phyloP scores from a whole-genome alignment of 2,888 invertebrate species.

The Smittia sp. region DNA sequence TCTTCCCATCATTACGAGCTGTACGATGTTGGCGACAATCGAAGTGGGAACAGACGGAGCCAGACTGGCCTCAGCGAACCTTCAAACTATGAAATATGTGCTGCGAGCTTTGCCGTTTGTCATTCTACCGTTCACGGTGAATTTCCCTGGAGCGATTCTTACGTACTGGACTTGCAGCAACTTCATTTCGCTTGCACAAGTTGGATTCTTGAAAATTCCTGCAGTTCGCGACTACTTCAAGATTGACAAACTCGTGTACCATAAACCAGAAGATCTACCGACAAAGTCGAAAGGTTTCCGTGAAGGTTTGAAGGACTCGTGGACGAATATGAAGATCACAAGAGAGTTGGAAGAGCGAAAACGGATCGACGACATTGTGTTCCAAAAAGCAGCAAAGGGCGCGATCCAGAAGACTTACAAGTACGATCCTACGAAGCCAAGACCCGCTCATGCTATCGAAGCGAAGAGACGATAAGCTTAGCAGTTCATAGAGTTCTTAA shows the following conservation, averaged over 20 bases:
- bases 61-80: conserved; percentile 63
- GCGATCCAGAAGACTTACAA: conserved; percentile 85
- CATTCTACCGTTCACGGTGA: conserved; percentile 79
- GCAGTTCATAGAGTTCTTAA: conserved; percentile 43
- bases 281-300: conserved; percentile 75
- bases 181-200: conserved; percentile 76
- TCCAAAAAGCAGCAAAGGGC: conserved; percentile 80
- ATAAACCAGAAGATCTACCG: conserved; percentile 60
- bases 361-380: conserved; percentile 72
- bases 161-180: conserved; percentile 90
- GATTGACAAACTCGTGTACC: conserved; percentile 64
- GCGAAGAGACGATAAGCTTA: conserved; percentile 57
- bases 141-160: conserved; percentile 84
- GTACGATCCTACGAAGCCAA: conserved; percentile 71
- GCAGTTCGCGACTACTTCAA: conserved; percentile 70
- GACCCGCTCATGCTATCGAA: conserved; percentile 53
- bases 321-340: conserved; percentile 77
- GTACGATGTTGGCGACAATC: conserved; percentile 77
- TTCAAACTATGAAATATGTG: conserved; percentile 70
- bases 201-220: conserved; percentile 71
- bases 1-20: conserved; percentile 80
- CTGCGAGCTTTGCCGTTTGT: conserved; percentile 73
- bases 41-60: conserved; percentile 78
- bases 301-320: conserved; percentile 75
- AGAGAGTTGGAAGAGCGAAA: conserved; percentile 74